Conservation (phyloP, 1,140 invertebrate genomes). For the Teleogryllus occipitalis region DNA sequence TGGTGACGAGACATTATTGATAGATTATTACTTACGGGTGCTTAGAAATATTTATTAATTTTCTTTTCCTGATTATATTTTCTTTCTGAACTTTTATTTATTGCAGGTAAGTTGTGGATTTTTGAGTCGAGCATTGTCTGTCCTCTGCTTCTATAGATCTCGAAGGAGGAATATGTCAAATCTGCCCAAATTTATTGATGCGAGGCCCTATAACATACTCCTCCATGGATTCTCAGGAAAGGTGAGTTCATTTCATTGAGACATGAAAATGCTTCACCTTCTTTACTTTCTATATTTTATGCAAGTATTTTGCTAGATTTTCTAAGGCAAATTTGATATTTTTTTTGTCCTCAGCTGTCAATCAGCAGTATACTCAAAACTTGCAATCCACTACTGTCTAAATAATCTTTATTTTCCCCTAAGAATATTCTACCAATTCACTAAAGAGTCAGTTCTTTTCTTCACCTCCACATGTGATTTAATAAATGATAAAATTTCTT, state of each 20-base stretch:
- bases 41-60: too few species aligned
- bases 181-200: conserved; percentile 36
- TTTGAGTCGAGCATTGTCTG: conserved; percentile 31
- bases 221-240: conserved; percentile 54
- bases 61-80: too few species aligned
- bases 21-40: too few species aligned
- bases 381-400: not conserved
- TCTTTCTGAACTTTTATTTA: too few species aligned
- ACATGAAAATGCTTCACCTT: not conserved
- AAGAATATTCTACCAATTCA: not conserved
- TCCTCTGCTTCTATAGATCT: conserved; percentile 49
- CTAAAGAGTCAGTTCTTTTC: too few species aligned
- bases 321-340: not conserved
- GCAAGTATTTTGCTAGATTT: not conserved
- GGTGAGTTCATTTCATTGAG: conserved; percentile 23
- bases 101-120: conserved; percentile 23
- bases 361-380: not conserved
- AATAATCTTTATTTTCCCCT: not conserved
- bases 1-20: too few species aligned
- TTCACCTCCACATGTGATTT: too few species aligned
- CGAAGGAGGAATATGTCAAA: conserved; percentile 32
- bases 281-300: not conserved
- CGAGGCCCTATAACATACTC: conserved; percentile 54
- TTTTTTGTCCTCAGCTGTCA: not conserved
- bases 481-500: too few species aligned